Conservation (phyloP, 2,113 vertebrate species). For the Daboia siamensis region DNA sequence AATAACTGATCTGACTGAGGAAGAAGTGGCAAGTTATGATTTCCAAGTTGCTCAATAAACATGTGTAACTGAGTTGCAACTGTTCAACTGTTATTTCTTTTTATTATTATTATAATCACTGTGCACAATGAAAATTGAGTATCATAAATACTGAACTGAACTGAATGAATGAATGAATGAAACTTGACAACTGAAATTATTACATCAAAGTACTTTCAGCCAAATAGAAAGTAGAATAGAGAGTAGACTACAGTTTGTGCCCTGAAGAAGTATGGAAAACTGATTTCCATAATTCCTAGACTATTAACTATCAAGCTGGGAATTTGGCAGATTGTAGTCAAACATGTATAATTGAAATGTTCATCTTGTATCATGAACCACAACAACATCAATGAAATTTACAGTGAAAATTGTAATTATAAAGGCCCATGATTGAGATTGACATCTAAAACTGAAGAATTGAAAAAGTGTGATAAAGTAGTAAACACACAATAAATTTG, state of each 20-base stretch:
- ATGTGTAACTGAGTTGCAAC: slow-evolving; percentile 20
- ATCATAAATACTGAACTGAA: neutral
- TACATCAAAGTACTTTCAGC: neutral
- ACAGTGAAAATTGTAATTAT: neutral
- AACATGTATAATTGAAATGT: neutral
- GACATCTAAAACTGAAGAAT: neutral
- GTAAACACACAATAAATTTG: neutral
- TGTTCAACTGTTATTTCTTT: slow-evolving; percentile 1
- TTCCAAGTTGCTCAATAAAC: slow-evolving; percentile 13
- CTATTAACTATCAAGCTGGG: neutral
- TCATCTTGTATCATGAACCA: neutral
- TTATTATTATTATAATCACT: slow-evolving; percentile 17
- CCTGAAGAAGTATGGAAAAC: neutral
- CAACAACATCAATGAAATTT: neutral
- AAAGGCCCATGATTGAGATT: neutral
- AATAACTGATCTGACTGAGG: slow-evolving; percentile 23
- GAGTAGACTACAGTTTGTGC: neutral
- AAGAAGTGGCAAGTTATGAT: slow-evolving; percentile 5
- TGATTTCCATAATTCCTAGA: neutral
- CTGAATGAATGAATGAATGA: slow-evolving; percentile 5
- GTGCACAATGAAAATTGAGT: slow-evolving; percentile 3
- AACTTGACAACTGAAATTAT: slow-evolving; percentile 23
- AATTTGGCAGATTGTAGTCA: neutral
- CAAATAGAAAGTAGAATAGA: neutral
- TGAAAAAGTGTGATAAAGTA: neutral